These are phyloP conservation scores for Drosophila rubida DNA, from an alignment of 2,888 invertebrate genomes.

Conservation along the genomic window DNA sequence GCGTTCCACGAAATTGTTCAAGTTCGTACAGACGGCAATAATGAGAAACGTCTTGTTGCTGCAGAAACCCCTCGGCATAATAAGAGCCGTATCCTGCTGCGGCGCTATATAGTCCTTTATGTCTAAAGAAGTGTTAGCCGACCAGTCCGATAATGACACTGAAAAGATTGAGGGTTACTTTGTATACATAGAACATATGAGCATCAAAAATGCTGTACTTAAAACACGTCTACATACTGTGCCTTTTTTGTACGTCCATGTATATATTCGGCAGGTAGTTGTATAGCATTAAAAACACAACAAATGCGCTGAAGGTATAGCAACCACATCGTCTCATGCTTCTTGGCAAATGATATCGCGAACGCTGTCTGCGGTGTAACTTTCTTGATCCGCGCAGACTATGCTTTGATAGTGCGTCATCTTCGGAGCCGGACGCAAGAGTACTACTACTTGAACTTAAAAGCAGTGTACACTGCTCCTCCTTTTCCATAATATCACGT, in stretches of 20 bases:
- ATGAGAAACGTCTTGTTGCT: conserved; percentile 87
- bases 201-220: no score
- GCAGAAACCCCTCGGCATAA: conserved; percentile 88
- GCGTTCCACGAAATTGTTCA: conserved; percentile 88
- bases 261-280: conserved; percentile 76
- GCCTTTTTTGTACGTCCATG: conserved; percentile 76
- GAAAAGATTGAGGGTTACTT: conserved; percentile 18
- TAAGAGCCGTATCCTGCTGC: conserved; percentile 88
- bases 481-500: conserved; percentile 15
- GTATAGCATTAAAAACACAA: conserved; percentile 69
- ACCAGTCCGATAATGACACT: conserved; percentile 89
- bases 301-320: conserved; percentile 57
- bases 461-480: conserved; percentile 51
- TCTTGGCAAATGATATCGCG: conserved; percentile 67
- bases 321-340: conserved; percentile 70
- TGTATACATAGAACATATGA: neutral
- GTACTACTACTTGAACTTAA: conserved; percentile 17
- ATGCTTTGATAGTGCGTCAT: conserved; percentile 27
- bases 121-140: conserved; percentile 90
- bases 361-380: conserved; percentile 29
- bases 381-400: conserved; percentile 29
- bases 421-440: conserved; percentile 22
- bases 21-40: conserved; percentile 91
- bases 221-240: conserved; percentile 63
- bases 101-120: conserved; percentile 90